These are phyloP conservation scores for Apoderus coryli DNA, from an alignment of 2,888 invertebrate genomes.

Conservation along the genomic window DNA sequence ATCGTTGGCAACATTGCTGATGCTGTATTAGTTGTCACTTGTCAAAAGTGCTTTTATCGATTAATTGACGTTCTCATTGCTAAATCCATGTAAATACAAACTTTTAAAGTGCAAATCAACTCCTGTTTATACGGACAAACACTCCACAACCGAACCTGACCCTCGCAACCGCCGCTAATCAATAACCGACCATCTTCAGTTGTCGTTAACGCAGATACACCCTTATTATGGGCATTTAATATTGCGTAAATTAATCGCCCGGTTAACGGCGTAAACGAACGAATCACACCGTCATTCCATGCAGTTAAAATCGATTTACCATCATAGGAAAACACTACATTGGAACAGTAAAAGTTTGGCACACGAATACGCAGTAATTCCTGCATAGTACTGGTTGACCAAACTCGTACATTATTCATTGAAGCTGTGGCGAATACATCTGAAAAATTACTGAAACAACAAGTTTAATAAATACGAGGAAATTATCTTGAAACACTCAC, in stretches of 20 bases:
- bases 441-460: slow-evolving; percentile 49
- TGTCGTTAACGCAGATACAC: slow-evolving; percentile 68
- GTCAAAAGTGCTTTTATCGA: too few species aligned
- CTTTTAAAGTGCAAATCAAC: slow-evolving; percentile 59
- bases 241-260: slow-evolving; percentile 72
- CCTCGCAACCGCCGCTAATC: slow-evolving; percentile 83
- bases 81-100: too few species aligned
- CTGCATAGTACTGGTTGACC: slow-evolving; percentile 60
- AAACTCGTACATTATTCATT: slow-evolving; percentile 71
- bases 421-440: slow-evolving; percentile 81
- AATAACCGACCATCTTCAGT: slow-evolving; percentile 55
- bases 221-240: slow-evolving; percentile 79
- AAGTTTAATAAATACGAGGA: slow-evolving; percentile 1
- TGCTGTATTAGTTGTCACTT: too few species aligned
- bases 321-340: slow-evolving; percentile 60
- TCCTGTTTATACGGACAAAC: slow-evolving; percentile 51
- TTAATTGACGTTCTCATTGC: too few species aligned
- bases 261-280: slow-evolving; percentile 69
- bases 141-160: slow-evolving; percentile 78
- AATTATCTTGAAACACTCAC: slow-evolving; percentile 35
- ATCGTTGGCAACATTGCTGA: too few species aligned
- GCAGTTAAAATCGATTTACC: slow-evolving; percentile 70
- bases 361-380: slow-evolving; percentile 74
- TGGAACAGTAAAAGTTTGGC: slow-evolving; percentile 75
- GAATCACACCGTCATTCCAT: slow-evolving; percentile 73